Evolutionary conservation across 2,797 vertebrate species (phyloP), one percentile per base, ranked within the genome.

Genomic region (Mus minutoides): DNA sequence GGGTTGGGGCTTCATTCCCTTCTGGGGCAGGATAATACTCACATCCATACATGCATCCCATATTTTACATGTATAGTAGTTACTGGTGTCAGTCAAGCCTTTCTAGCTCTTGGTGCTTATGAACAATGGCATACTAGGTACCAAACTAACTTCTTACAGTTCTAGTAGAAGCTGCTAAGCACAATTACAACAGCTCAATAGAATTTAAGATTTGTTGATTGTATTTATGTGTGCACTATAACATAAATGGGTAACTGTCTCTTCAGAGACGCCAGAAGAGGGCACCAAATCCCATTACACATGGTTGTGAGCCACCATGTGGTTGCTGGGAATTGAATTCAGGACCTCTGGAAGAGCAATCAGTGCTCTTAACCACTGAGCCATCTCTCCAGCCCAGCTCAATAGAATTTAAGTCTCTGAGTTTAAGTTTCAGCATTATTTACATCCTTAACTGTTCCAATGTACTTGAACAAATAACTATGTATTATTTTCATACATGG

Each of bases 11-110:
- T 80, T 91, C 60, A 64, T 56, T 80, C 29, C 56, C 52, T 86
- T 92, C 92, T 60, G 40, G 69, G 52, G n/a, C 67, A 87, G 31
- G 86, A 46, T 43, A 90, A 87, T 62, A 90, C n/a, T 92, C n/a
- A 69, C 7, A 60, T n/a, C 24, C 62, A 82, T 46, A 56, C 11
- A 75, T 31, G 34, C 17, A 75, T 29, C 2, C 22, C 40, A 21
- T 37, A 34, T 46, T n/a, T 56, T 79, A 19, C 37, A 73, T 77
- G 60, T 24, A 17, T 34, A 31, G 11, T 58, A 37, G 78, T 43
- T 84, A 14, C 12, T 54, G 34, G 64, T n/a, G 43, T 52, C 78
- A 78, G 34, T 3, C 80, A 84, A 43, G 67, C 46, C 75, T 49
- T 87, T 76, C 49, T 52, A 83, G 73, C 22, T 69, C 82, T 69